Base-by-base conservation (phyloP, 2,113 vertebrate genomes). In the Oophaga pumilio region DNA sequence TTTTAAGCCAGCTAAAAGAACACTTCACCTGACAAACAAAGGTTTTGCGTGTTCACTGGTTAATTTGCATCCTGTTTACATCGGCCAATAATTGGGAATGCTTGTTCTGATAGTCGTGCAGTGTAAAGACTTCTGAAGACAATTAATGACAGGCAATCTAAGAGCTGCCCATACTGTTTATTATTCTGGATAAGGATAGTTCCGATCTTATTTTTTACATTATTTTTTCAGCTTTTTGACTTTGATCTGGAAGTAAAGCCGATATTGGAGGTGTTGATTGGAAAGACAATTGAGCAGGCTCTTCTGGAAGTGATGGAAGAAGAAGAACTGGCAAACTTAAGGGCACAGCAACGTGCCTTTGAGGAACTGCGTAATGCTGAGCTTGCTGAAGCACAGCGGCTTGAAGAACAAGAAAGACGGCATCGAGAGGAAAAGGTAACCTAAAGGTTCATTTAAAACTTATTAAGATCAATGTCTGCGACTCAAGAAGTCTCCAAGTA, bases 281-380 rank as follows among this genome's bases (percentile, higher is more conserved):
- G 97, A 0, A 99, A 99, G 91, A 97, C 94, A 0, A 92, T 99
- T 13, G 98, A 99, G 88, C 97, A 98, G 92, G 92, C 97, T 17
- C 93, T 99, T 84, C 91, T 97, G 91, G 98, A 99, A 91, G 97
- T 98, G 62, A 96, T 96, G 96, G 97, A 99, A 89, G 98, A 99
- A 89, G 97, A 99, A 73, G 98, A 99, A 92, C 89, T 99, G 91
- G 95, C 95, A 56, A 91, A 85, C 43, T 92, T 99, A 78, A 90
- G 77, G 88, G 92, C 93, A 24, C 95, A 90, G 74, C 97, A 97
- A 90, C 84, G 85, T 0, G 93, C 90, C 0, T 97, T 95, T 1
- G 90, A 93, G 11, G 97, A 97, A 90, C 90, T 96, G 33, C 93
- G 95, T 8, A 95, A 96, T 0, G 91, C 93, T 0, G 96, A 99